These are phyloP conservation scores for Dreissena polymorpha DNA, from an alignment of 1,140 invertebrate species.

Conservation along the genomic window DNA sequence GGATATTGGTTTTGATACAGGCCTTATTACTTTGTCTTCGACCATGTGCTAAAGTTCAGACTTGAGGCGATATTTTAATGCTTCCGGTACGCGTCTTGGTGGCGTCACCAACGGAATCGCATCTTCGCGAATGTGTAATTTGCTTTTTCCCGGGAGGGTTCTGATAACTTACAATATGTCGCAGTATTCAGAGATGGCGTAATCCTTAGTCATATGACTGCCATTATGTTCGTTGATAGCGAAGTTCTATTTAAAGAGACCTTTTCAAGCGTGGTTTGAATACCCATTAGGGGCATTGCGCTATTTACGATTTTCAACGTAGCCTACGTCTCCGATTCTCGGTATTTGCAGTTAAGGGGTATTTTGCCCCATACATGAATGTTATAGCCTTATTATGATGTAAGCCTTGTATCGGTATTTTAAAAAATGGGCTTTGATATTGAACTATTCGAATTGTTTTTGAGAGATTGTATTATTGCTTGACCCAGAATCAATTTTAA, in stretches of 20 bases:
- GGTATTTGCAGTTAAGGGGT: not conserved
- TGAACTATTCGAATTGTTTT: not conserved
- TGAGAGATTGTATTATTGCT: not conserved
- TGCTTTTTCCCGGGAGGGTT: constrained; percentile 28
- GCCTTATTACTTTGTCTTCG: constrained; percentile 63
- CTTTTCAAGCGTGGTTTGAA: constrained; percentile 1
- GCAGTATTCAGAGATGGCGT: constrained; percentile 6
- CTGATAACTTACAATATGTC: constrained; percentile 48
- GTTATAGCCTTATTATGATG: not conserved
- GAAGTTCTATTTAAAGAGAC: constrained; percentile 8
- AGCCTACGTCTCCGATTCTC: not conserved
- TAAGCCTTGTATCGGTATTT: not conserved
- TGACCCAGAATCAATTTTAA: not conserved
- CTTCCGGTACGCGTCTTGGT: constrained; percentile 28
- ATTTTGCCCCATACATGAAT: constrained; percentile 10
- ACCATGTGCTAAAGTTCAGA: constrained; percentile 31
- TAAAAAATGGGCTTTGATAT: not conserved
- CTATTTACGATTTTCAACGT: not conserved
- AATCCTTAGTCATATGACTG: constrained; percentile 1
- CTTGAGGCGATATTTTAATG: constrained; percentile 18
- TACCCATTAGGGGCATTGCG: not conserved
- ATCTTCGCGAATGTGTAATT: constrained; percentile 23
- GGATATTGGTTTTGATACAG: constrained; percentile 70
- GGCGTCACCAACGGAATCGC: constrained; percentile 22
- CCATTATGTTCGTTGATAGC: not conserved